Base-by-base conservation (phyloP, 2,888 invertebrate species). In the Lymantria monacha region DNA sequence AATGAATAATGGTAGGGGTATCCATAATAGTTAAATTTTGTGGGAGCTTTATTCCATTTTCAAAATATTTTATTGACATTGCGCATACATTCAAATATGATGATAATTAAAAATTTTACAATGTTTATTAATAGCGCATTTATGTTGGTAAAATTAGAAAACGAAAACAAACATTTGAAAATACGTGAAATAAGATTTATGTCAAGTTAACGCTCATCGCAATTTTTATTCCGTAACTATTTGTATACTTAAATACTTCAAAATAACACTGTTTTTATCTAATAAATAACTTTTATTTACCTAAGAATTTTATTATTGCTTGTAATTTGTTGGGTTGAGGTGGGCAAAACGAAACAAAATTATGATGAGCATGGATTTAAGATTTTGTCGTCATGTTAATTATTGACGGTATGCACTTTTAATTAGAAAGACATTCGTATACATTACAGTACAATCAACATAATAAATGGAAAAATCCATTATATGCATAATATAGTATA, bases 41-140 rank as follows among this genome's bases (percentile, higher is more conserved):
- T 74, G 89, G 88, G 88, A 85, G 88, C 88, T 87, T 87, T 87
- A 90, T 89, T 90, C 89, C 89, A 90, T 86, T 87, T 12, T 22
- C 33, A 33, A 10, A 33, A 33, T 33, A 33, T 33, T 33, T 33
- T 33, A 1, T 33, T 33, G 10, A 33, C 22, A 22, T 22, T n/a
- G n/a, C n/a, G n/a, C n/a, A n/a, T n/a, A n/a, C n/a, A n/a, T n/a
- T n/a, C n/a, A n/a, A n/a, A n/a, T n/a, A n/a, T 30, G 9, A 30
- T 30, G 30, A 30, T 30, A 30, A 30, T 5, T 30, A 30, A 33
- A 33, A 33, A 33, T 7, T 5, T 33, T 33, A 8, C 5, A 22
- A 33, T 33, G 74, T 65, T 68, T 56, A 70, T 70, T 58, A 57
- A 60, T 66, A 73, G 63, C 69, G 67, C 68, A 66, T 67, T 61